phyloP scores from a whole-genome alignment of 2,797 vertebrate genomes.

The Carapus acus region DNA sequence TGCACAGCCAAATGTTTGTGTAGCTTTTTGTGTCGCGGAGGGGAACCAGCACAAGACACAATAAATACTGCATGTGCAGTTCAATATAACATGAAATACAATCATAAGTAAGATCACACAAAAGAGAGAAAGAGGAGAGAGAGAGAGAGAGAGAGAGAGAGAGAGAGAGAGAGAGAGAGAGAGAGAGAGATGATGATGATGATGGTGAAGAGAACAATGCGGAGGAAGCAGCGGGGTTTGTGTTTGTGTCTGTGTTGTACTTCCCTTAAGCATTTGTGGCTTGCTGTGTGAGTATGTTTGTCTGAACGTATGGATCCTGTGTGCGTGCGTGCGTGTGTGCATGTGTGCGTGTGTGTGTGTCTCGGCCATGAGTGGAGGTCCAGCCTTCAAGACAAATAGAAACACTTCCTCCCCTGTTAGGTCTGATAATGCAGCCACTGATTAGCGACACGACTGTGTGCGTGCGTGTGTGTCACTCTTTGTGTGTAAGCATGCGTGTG shows the following conservation, averaged over 20 bases:
- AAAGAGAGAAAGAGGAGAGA: too few relatives aligned
- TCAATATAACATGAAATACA: too few relatives aligned
- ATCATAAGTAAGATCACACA: too few relatives aligned
- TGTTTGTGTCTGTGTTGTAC: not conserved
- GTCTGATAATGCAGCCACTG: slow-evolving; percentile 51
- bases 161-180: too few relatives aligned
- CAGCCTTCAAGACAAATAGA: slow-evolving; percentile 58
- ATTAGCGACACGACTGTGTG: slow-evolving; percentile 44
- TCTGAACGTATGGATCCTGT: too few relatives aligned
- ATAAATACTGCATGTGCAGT: too few relatives aligned
- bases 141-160: too few relatives aligned
- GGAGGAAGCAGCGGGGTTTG: not conserved
- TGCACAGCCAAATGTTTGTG: slow-evolving; percentile 15
- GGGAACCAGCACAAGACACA: not conserved
- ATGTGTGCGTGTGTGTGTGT: slow-evolving; percentile 7
- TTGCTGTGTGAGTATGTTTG: not conserved
- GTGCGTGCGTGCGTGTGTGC: slow-evolving; percentile 2
- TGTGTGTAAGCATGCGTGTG: slow-evolving; percentile 8
- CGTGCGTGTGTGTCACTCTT: slow-evolving; percentile 30
- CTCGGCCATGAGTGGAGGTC: slow-evolving; percentile 30
- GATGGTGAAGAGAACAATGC: not conserved
- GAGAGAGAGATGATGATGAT: not conserved
- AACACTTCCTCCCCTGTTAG: slow-evolving; percentile 47
- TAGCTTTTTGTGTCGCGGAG: not conserved
- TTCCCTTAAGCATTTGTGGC: slow-evolving; percentile 2